These are phyloP conservation scores for Melipona bicolor DNA, from an alignment of 2,888 invertebrate species.

Conservation along the genomic window DNA sequence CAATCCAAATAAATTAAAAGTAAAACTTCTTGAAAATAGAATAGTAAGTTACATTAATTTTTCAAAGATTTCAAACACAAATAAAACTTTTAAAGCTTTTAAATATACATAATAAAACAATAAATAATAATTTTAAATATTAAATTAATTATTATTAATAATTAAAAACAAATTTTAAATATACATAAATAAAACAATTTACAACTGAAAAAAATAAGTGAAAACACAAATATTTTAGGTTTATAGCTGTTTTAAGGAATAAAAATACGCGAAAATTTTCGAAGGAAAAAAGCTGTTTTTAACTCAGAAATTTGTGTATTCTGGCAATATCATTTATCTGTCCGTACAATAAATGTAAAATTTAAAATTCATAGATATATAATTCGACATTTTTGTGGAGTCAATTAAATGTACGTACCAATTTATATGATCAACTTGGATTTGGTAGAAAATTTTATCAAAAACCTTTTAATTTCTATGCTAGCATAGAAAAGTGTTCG, in stretches of 20 bases:
- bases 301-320: background rate
- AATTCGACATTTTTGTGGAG: background rate
- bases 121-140: too few species aligned
- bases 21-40: constrained; percentile 19
- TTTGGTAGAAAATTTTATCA: background rate
- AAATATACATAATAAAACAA: background rate
- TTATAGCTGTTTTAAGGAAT: background rate
- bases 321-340: background rate
- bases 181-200: background rate
- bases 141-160: too few species aligned
- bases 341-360: background rate
- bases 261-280: background rate
- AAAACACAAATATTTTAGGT: background rate
- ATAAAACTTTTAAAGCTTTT: background rate
- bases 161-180: too few species aligned
- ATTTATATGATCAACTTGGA: background rate
- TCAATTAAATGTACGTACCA: background rate
- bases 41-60: background rate
- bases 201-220: background rate
- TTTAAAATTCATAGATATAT: background rate
- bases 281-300: background rate
- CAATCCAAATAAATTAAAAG: constrained; percentile 8
- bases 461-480: background rate
- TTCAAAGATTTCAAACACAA: too few species aligned
- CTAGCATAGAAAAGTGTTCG: background rate